These are phyloP conservation scores for Diaphora mendica DNA, from an alignment of 2,888 invertebrate genomes.

Conservation along the genomic window DNA sequence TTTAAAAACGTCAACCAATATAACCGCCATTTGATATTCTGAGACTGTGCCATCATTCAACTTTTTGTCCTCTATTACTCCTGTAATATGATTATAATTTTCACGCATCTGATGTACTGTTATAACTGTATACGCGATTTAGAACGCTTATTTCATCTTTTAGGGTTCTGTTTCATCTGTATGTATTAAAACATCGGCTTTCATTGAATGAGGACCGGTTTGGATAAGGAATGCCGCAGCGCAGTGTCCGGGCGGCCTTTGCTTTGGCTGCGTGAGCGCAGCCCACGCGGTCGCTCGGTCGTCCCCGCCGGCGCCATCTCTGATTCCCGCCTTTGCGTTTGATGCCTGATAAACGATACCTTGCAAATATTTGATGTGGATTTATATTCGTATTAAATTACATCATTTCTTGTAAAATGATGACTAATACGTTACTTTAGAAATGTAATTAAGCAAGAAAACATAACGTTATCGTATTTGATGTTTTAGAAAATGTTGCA, in stretches of 20 bases:
- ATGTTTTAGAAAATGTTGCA: not conserved
- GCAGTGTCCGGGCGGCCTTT: slow-evolving; percentile 75
- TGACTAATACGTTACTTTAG: not conserved
- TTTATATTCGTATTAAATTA: slow-evolving; percentile 43
- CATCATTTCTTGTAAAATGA: not conserved
- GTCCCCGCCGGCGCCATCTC: slow-evolving; percentile 68
- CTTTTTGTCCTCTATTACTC: slow-evolving; percentile 76
- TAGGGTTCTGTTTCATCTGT: slow-evolving; percentile 63
- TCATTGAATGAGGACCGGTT: slow-evolving; percentile 83
- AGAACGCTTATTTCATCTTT: slow-evolving; percentile 45
- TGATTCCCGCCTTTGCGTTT: slow-evolving; percentile 61
- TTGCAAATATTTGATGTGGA: slow-evolving; percentile 76
- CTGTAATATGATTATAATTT: slow-evolving; percentile 80
- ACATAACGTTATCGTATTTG: not conserved
- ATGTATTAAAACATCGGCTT: slow-evolving; percentile 65
- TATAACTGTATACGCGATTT: slow-evolving; percentile 38
- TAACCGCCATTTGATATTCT: slow-evolving; percentile 69
- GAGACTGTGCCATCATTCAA: slow-evolving; percentile 70
- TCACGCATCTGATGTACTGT: slow-evolving; percentile 60
- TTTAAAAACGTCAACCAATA: slow-evolving; percentile 61
- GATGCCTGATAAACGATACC: slow-evolving; percentile 72
- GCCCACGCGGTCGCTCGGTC: slow-evolving; percentile 71
- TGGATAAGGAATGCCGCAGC: slow-evolving; percentile 76
- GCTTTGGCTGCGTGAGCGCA: slow-evolving; percentile 72
- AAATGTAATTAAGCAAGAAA: not conserved